Evolutionary conservation across 2,797 vertebrate species (phyloP).

Genomic region (Cynopterus sphinx): DNA sequence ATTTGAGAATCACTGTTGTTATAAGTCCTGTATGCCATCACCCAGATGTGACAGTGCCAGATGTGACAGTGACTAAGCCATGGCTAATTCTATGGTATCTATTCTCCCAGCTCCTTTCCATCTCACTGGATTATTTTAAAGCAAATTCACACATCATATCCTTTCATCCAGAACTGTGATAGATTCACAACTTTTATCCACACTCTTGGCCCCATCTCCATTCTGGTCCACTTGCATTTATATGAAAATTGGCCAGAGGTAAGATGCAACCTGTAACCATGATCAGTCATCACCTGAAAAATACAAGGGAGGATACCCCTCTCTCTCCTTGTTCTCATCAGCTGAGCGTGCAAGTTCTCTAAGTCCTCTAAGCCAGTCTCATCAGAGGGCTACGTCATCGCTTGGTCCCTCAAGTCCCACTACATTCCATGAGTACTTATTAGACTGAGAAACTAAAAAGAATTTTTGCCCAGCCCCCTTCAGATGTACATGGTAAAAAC

Average conservation of each 20-base stretch:
- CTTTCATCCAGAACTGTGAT: neutral
- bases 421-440: neutral
- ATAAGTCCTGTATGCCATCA: neutral
- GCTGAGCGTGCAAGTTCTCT: no score
- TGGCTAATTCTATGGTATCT: neutral
- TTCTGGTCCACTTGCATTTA: neutral
- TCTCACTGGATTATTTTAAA: slow-evolving; percentile 3
- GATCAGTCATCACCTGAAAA: neutral
- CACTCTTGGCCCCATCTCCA: neutral
- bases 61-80: neutral
- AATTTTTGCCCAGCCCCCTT: slow-evolving; percentile 19
- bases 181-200: neutral
- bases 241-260: neutral
- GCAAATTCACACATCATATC: neutral
- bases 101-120: neutral
- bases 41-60: neutral
- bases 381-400: neutral
- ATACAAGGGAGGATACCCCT: neutral
- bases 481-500: slow-evolving; percentile 64
- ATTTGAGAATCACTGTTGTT: neutral
- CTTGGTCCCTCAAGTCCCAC: neutral
- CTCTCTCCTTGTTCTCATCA: neutral
- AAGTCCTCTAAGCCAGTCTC: neutral
- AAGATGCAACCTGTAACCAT: neutral
- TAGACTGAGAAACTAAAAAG: slow-evolving; percentile 30